Evolutionary conservation across 1,140 invertebrate species (phyloP), one percentile per base, ranked within the genome.

Genomic region (Heliconius congener): DNA sequence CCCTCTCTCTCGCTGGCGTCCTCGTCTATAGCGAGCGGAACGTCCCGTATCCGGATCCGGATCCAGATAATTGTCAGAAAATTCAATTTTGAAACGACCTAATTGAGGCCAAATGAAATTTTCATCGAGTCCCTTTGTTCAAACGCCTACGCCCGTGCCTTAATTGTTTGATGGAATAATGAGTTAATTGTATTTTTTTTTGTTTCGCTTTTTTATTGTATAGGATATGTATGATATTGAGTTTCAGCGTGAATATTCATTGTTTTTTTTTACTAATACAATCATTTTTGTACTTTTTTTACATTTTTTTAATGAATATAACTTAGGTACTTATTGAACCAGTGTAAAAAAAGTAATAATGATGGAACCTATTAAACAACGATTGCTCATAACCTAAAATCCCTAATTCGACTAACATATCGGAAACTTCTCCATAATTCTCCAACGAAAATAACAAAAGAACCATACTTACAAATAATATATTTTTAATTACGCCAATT

Each of bases 101-200:
- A 92, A 94, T 93, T 94, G 91, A 84, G 83, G 75, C 82, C 90
- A 88, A 91, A 93, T 91, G 82, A 89, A 93, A 93, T 91, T 93
- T 90, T 89, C 91, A 90, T 16, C 60, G 85, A 85, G 84, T 80
- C 82, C 81, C 89, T 93, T 93, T 93, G 90, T 94, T 91, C 89
- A 80, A 84, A 84, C 78, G 86, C 83, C 77, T 82, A 80, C 84
- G 85, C 83, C 87, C 90, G 85, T 88, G 82, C 73, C 57, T 80
- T 90, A 90, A 92, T 94, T 93, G 90, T 81, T 88, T 88, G 84
- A 90, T 87, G 84, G 89, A 88, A 85, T 90, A 89, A 92, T 90
- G 84, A 88, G 88, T 92, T 90, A 90, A 84, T 86, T 85, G 77
- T 85, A 82, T 84, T 84, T 52, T 8, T 52, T 66, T 27, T 66